Percentiles rank a stretch among this genome's conserved stretches.
phyloP scores from a whole-genome alignment of 2,797 vertebrate genomes.

The Sandelia bainsii region DNA sequence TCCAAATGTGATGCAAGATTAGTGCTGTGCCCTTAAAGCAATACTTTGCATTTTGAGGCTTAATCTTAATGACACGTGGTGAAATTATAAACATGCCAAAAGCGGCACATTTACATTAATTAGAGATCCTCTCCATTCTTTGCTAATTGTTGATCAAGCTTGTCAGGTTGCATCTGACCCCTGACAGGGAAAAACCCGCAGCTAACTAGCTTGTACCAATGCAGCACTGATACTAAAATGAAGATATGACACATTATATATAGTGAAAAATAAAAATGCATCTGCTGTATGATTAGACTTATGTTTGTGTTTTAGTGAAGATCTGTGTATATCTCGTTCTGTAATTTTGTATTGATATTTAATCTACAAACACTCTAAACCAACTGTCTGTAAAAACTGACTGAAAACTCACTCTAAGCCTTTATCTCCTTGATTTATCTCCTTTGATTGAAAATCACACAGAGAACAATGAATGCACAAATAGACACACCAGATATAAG shows the following conservation, averaged over 20 bases:
- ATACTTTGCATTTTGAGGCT: slow-evolving; percentile 4
- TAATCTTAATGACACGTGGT: neutral
- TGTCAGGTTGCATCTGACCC: neutral
- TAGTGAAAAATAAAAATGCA: neutral
- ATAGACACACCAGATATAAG: neutral
- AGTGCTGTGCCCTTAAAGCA: slow-evolving; percentile 2
- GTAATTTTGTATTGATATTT: neutral
- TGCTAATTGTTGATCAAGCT: neutral
- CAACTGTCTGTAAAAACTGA: neutral
- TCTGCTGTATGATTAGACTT: neutral
- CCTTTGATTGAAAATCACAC: neutral
- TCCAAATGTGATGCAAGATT: slow-evolving; percentile 19
- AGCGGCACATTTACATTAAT: neutral
- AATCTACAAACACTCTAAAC: neutral
- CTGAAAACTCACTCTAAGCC: neutral
- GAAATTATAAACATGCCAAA: slow-evolving; percentile 2
- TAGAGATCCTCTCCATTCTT: neutral
- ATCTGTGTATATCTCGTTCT: neutral
- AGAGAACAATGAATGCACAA: neutral
- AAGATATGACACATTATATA: accelerated
- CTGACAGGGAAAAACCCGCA: neutral
- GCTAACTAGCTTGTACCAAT: neutral
- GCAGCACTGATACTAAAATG: neutral
- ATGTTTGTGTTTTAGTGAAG: neutral
- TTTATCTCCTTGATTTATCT: neutral